Evolutionary conservation across 2,113 vertebrate genomes (phyloP).

Genomic region (Charina bottae): DNA sequence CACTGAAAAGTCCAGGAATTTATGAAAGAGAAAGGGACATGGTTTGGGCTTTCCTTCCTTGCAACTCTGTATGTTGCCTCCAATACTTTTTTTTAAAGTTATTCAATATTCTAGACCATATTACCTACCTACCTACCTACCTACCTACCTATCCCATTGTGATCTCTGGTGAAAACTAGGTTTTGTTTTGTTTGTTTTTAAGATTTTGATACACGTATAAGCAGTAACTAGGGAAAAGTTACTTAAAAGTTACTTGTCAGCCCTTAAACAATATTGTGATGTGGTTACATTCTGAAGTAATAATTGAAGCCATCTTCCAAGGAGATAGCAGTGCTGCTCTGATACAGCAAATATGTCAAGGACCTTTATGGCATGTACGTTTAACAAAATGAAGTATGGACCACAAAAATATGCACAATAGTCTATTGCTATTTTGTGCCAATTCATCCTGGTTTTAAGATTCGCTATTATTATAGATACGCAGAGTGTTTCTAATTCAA

Average conservation of each 20-base stretch:
- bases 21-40: not conserved
- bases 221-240: not conserved
- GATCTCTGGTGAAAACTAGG: not conserved
- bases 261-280: not conserved
- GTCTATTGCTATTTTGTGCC: not conserved
- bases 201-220: not conserved
- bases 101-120: not conserved
- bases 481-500: not conserved
- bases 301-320: not conserved
- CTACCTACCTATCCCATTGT: not conserved
- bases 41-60: not conserved
- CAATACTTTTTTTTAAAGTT: not conserved
- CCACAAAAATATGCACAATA: not conserved
- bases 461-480: not conserved
- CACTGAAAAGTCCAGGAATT: not conserved
- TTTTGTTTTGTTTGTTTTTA: not conserved
- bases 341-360: not conserved
- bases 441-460: not conserved
- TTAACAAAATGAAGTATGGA: not conserved
- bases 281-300: not conserved
- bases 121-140: not conserved
- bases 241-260: not conserved
- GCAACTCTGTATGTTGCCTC: not conserved
- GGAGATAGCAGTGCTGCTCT: not conserved
- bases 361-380: not conserved